A percentile compares a stretch with the other conserved stretches of the same genome.
Evolutionary conservation across 2,888 invertebrate genomes (phyloP).

Genomic region (Leptopterna dolabrata): DNA sequence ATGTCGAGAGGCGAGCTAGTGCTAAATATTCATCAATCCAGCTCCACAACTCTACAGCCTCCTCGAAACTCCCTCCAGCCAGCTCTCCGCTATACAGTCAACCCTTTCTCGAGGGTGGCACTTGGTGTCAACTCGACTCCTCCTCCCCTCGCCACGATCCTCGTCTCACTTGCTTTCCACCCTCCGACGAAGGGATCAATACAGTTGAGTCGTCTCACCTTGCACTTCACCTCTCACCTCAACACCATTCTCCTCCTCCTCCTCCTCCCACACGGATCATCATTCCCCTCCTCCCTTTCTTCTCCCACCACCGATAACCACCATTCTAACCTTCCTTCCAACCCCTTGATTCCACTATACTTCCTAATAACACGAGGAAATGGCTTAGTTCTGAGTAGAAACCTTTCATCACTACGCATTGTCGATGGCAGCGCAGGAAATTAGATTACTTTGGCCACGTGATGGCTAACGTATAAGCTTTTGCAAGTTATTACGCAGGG

Average conservation of each 20-base stretch:
- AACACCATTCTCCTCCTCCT: conserved; percentile 38
- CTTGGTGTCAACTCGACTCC: conserved; percentile 26
- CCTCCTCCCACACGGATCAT: conserved; percentile 17
- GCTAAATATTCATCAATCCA: conserved; percentile 57
- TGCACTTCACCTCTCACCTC: conserved; percentile 43
- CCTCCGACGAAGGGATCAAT: not conserved
- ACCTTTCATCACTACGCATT: no score
- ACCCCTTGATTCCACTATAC: not conserved
- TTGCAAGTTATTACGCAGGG: no score
- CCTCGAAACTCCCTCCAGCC: not conserved
- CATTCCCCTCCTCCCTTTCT: conserved; percentile 39
- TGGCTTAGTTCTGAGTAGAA: no score
- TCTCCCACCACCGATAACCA: conserved; percentile 24
- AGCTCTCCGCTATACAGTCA: conserved; percentile 56
- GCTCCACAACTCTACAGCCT: not conserved
- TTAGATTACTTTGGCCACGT: no score
- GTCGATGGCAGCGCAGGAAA: no score
- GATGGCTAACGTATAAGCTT: no score
- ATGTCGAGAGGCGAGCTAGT: conserved; percentile 40
- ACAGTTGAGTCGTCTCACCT: conserved; percentile 44
- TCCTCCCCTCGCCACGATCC: not conserved
- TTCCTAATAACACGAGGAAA: not conserved
- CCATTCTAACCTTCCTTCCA: conserved; percentile 17
- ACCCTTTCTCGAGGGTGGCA: conserved; percentile 54
- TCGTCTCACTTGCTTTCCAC: not conserved